Evolutionary conservation across 2,888 invertebrate genomes (phyloP), one percentile per base, ranked within the genome.

Genomic region (Exocentrus adspersus): DNA sequence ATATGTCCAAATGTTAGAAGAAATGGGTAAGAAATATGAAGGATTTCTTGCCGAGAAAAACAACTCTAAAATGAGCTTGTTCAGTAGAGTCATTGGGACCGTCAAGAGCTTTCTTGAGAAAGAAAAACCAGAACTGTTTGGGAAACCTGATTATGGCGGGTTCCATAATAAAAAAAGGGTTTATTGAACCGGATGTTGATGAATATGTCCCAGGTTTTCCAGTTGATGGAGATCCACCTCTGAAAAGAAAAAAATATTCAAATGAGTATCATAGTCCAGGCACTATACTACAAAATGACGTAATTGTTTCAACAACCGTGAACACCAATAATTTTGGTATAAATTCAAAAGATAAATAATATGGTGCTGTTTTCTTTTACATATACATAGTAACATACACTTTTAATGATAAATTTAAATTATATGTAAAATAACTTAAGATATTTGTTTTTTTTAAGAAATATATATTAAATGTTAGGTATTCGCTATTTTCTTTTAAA

Each of bases 121-220:
- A 42, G 72, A 69, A 30, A 73, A 72, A 50, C 60, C 67, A n/a
- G 70, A 69, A 28, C 45, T 70, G 1, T 70, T 71, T 19, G 67
- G 62, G 0, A 68, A 66, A 32, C 51, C 61, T 2, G 73, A 73
- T 63, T 74, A 73, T 67, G 74, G 74, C 6, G 75, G 77, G 51
- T 72, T 64, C 32, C 61, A 65, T 12, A 74, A 75, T 45, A 76
- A 73, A 48, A n/a, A 72, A 71, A 19, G 76, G 75, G 4, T 79
- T 79, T 64, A 72, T 77, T 37, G 79, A 79, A 54, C 79, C 79
- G 7, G 78, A 78, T 54, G 76, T 79, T 52, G 79, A 79, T 60
- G 78, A 78, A 37, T 71, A 72, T 57, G 14, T 62, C 16, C 64
- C 69, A 9, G 64, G 48, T 20, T 12, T 62, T 17, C 62, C 69